Base-by-base conservation (phyloP, 2,888 invertebrate species). In the Ptychoptera albimana region DNA sequence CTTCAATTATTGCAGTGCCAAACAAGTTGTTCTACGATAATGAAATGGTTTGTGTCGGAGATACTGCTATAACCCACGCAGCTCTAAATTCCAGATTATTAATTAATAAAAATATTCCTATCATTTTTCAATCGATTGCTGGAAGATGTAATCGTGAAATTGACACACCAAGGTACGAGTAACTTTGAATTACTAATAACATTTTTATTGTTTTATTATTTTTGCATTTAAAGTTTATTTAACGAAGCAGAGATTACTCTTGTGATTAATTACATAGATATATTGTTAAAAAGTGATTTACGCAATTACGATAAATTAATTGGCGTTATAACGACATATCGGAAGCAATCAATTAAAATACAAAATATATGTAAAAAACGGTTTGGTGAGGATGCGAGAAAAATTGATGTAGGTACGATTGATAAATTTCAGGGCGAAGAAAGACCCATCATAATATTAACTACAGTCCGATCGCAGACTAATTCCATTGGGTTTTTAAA, bases 401-500 rank as follows among this genome's bases (percentile, higher is more conserved):
- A 23, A 4, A 12, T 43, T 9, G 43, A 43, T n/a, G 30, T 43
- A 36, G 43, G 43, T 36, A 43, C 43, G 9, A 37, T 43, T 8
- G 43, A 43, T n/a, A 11, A 16, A 23, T 43, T 37, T 34, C 43
- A 43, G 36, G 43, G 43, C 8, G 23, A 37, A 23, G 43, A 43
- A 30, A 43, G 37, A 30, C 23, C 30, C 2, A 36, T 43, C 3
- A 30, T 43, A 8, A 43, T 43, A 11, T 14, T 43, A 9, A 29
- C 37, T 4, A 37, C 37, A 11, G 43, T 43, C 2, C 16, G 43
- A 9, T 43, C 43, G 2, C 13, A 43, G 8, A 43, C 43, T 30
- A 23, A 36, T 9, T 36, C 43, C 2, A 35, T 43, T 14, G 43
- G 43, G 10, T 43, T 43, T 30, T 11, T 43, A n/a, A 43, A 37